Percentiles rank a stretch among this genome's conserved stretches.
Conservation (phyloP, 2,797 vertebrate species). For the Sebastes kiyomatsui region DNA sequence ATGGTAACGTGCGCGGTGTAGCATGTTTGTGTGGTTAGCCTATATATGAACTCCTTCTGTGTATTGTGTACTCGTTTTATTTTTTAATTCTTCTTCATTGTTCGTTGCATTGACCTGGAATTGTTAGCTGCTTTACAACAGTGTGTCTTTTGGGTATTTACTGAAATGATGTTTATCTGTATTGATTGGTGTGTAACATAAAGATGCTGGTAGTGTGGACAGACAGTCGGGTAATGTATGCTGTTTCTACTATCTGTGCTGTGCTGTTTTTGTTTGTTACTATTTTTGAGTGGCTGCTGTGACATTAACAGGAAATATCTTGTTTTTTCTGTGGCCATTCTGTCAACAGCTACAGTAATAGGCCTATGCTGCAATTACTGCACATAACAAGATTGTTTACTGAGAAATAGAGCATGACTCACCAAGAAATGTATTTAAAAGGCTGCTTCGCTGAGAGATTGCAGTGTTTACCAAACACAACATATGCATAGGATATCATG, state of each 20-base stretch:
- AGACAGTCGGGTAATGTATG: not conserved
- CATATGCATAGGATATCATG: constrained; percentile 2
- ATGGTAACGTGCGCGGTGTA: not conserved
- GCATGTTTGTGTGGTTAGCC: constrained; percentile 17
- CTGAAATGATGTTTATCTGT: not conserved
- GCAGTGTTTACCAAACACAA: constrained; percentile 2
- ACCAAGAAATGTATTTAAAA: constrained; percentile 32
- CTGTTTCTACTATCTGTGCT: not conserved
- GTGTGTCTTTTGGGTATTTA: not conserved
- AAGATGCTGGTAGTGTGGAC: not conserved
- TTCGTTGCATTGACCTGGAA: constrained; percentile 22
- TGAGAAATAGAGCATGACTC: constrained; percentile 44
- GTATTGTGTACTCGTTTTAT: constrained; percentile 20
- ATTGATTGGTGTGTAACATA: not conserved
- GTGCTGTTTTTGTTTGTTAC: not conserved
- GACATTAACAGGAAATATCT: constrained; percentile 22
- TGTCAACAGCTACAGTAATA: constrained; percentile 2
- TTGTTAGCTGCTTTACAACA: not conserved
- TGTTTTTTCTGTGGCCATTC: constrained; percentile 1
- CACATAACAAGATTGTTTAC: constrained; percentile 27
- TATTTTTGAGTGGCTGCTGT: not conserved
- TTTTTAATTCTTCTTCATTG: constrained; percentile 28
- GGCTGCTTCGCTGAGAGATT: constrained; percentile 14
- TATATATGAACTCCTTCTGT: constrained; percentile 38
- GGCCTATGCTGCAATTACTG: constrained; percentile 3